These are phyloP conservation scores for Chaitophorus viminalis DNA, from an alignment of 2,888 invertebrate genomes.

Conservation along the genomic window DNA sequence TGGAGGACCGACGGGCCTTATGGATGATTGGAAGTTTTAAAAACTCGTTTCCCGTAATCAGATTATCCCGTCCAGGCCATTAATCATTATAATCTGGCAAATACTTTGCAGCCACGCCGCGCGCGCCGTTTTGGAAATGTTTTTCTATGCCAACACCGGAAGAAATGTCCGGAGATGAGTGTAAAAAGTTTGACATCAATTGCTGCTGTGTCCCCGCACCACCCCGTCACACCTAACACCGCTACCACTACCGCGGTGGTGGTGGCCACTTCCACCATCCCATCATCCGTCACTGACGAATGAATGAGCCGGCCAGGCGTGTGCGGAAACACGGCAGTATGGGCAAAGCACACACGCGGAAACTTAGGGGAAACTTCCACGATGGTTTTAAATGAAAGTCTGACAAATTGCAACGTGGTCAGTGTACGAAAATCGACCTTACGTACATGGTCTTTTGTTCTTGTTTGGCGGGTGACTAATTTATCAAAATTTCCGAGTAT, in stretches of 20 bases:
- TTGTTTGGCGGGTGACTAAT: conserved; percentile 56
- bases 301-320: not conserved
- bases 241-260: not conserved
- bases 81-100: conserved; percentile 59
- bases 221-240: not conserved
- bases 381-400: conserved; percentile 46
- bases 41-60: conserved; percentile 58
- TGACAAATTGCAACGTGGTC: conserved; percentile 58
- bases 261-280: not conserved
- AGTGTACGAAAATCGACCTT: conserved; percentile 57
- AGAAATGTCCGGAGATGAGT: conserved; percentile 37
- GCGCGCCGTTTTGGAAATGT: conserved; percentile 31
- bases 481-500: conserved; percentile 54
- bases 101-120: conserved; percentile 5
- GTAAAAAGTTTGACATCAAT: conserved; percentile 50
- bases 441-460: conserved; percentile 52
- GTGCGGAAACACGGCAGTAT: conserved; percentile 14
- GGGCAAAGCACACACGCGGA: conserved; percentile 7
- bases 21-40: conserved; percentile 58
- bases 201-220: not conserved
- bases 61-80: conserved; percentile 52
- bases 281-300: conserved; percentile 14
- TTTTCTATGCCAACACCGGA: conserved; percentile 10
- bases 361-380: conserved; percentile 44
- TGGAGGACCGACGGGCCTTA: conserved; percentile 15